Base-by-base conservation (phyloP, 1,140 invertebrate genomes). In the Carposina sasakii region DNA sequence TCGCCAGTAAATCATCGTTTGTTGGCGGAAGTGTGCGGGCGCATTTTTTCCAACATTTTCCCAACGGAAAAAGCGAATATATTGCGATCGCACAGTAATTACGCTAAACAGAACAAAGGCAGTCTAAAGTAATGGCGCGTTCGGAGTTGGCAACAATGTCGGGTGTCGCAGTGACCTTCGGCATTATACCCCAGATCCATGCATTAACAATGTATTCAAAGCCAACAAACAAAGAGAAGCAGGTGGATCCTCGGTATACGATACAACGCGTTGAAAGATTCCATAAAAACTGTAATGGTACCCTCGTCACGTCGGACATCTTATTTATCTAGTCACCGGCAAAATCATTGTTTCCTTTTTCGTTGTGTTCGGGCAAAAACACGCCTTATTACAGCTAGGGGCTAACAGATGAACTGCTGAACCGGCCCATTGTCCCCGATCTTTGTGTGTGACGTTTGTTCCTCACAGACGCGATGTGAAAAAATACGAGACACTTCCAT, bases 261-360 rank as follows among this genome's bases (percentile, higher is more conserved):
- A 49, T 54, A 61, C 10, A 30, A 52, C 63, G 60, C 61, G 52
- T 61, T 76, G 63, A 75, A 72, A 72, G 68, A 70, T 69, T 75
- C 67, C 63, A 73, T 76, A 76, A 81, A 76, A 76, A 76, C 61
- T 68, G 70, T 73, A 69, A 71, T 67, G 60, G 55, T 63, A 77
- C 75, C 74, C 77, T 77, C 60, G 71, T 79, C 74, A 81, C 72
- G 68, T 69, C 53, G 61, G 69, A 77, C 71, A 72, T 78, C 71
- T 79, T 79, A 77, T 82, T 82, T 82, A 76, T 81, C 74, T 81
- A 76, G 72, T 72, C 71, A 70, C 64, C 57, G 61, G 54, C 58
- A 73, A 77, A 74, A 78, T 78, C 74, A 77, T 78, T 79, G 78
- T 79, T 77, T 73, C 60, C 63, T 70, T 72, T 67, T 64, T 54